These are phyloP conservation scores for Drosophila kanekoi DNA, from an alignment of 2,888 invertebrate species.

Conservation along the genomic window DNA sequence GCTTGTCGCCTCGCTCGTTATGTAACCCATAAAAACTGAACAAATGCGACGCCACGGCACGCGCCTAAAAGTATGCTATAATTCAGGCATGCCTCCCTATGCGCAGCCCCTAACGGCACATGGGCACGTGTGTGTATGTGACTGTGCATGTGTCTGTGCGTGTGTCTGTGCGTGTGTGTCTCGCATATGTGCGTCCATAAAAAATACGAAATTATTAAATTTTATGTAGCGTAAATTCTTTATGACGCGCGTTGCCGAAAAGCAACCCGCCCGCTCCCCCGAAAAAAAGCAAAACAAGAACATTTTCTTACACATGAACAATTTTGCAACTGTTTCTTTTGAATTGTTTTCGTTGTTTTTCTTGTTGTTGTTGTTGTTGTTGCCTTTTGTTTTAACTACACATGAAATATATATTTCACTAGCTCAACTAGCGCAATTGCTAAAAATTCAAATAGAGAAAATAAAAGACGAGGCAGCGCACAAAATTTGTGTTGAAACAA, in stretches of 20 bases:
- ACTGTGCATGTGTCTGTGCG: conserved; percentile 19
- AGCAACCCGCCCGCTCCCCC: conserved; percentile 5
- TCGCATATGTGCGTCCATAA: conserved; percentile 59
- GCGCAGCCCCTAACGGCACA: conserved; percentile 17
- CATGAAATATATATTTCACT: conserved; percentile 43
- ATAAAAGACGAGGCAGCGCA: conserved; percentile 44
- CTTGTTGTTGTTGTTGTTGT: conserved; percentile 8
- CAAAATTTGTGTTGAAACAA: conserved; percentile 56
- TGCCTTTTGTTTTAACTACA: conserved; percentile 28
- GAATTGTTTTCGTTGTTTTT: conserved; percentile 9
- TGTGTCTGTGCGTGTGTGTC: conserved; percentile 29
- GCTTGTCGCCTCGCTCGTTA: conserved; percentile 70
- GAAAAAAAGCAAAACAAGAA: conserved; percentile 22
- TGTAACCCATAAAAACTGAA: conserved; percentile 76
- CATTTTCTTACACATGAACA: conserved; percentile 73
- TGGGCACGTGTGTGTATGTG: conserved; percentile 31
- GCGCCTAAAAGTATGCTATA: conserved; percentile 81
- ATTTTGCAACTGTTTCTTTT: conserved; percentile 48
- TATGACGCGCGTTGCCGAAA: conserved; percentile 54
- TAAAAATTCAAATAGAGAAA: conserved; percentile 30
- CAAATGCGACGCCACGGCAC: conserved; percentile 78
- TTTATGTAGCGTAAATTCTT: conserved; percentile 84
- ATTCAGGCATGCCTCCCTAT: conserved; percentile 59
- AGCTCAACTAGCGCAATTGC: conserved; percentile 38
- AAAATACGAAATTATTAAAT: conserved; percentile 82